A percentile compares a stretch with the other conserved stretches of the same genome.
phyloP scores from a whole-genome alignment of 2,797 vertebrate species.

The Coreius guichenoti region DNA sequence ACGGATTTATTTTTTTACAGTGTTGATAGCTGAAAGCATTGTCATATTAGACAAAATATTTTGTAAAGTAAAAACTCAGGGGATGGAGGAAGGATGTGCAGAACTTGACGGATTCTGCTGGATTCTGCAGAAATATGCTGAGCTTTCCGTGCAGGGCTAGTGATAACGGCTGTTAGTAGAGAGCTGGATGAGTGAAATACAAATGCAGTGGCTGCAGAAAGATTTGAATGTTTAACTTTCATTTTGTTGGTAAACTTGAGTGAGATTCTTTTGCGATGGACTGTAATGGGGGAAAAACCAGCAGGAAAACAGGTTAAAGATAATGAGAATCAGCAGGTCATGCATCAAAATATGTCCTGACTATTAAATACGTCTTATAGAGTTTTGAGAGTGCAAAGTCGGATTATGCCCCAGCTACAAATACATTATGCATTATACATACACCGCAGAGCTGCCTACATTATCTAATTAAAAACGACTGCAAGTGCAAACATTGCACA shows the following conservation, averaged over 20 bases:
- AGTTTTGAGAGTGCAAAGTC: background rate
- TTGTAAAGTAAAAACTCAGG: background rate
- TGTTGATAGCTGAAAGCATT: background rate
- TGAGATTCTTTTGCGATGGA: background rate
- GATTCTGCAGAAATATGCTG: conserved; percentile 25
- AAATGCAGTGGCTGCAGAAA: conserved; percentile 8
- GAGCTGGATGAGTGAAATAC: background rate
- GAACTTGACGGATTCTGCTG: background rate
- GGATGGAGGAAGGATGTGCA: background rate
- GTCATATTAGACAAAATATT: background rate
- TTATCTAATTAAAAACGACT: conserved; percentile 1
- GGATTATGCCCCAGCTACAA: background rate
- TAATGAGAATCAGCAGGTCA: conserved; percentile 21
- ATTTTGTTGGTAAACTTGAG: background rate
- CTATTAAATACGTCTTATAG: conserved; percentile 12
- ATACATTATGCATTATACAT: conserved; percentile 22
- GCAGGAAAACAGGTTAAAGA: conserved; percentile 26
- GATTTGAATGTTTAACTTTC: background rate
- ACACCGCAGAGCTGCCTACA: background rate
- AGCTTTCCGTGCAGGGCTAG: conserved; percentile 10
- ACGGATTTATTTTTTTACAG: no score
- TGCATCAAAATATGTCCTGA: conserved; percentile 10
- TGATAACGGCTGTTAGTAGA: conserved; percentile 6
- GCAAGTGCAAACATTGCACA: conserved; percentile 10
- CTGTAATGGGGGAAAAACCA: background rate